phyloP scores from a whole-genome alignment of 2,113 vertebrate genomes.

The Nicator chloris region DNA sequence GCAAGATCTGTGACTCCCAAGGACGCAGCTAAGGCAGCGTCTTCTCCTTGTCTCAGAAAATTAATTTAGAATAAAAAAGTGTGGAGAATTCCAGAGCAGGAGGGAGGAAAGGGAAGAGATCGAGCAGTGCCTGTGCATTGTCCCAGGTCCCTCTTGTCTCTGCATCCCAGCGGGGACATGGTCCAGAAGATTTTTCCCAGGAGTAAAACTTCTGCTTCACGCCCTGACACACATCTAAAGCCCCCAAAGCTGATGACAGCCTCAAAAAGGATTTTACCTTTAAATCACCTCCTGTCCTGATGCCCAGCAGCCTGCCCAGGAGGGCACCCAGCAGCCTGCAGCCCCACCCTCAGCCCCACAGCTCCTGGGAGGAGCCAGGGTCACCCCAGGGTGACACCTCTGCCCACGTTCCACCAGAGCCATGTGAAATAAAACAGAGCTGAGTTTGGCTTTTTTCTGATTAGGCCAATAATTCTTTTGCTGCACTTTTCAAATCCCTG shows the following conservation, averaged over 20 bases:
- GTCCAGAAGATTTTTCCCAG: not conserved
- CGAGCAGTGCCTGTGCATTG: not conserved
- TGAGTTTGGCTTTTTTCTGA: not conserved
- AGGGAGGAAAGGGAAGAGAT: not conserved
- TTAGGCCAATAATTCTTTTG: not conserved
- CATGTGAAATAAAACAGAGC: not conserved
- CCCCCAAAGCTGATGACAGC: not conserved
- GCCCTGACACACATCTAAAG: not conserved
- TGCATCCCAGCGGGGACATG: not conserved
- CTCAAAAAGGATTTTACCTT: not conserved
- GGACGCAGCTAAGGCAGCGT: slow-evolving; percentile 29
- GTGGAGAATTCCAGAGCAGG: not conserved
- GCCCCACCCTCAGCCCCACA: not conserved
- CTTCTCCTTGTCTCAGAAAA: slow-evolving; percentile 38
- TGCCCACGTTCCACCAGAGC: not conserved
- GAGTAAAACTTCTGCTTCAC: not conserved
- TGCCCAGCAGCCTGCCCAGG: not conserved
- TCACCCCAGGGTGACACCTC: not conserved
- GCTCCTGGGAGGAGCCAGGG: not conserved
- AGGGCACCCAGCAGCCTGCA: not conserved
- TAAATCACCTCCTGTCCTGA: not conserved
- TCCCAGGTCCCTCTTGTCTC: not conserved
- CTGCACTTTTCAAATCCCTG: not conserved
- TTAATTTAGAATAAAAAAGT: slow-evolving; percentile 39
- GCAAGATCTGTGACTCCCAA: slow-evolving; percentile 16